Conservation (phyloP, 2,888 invertebrate genomes). For the Hydrotaea diabolus region DNA sequence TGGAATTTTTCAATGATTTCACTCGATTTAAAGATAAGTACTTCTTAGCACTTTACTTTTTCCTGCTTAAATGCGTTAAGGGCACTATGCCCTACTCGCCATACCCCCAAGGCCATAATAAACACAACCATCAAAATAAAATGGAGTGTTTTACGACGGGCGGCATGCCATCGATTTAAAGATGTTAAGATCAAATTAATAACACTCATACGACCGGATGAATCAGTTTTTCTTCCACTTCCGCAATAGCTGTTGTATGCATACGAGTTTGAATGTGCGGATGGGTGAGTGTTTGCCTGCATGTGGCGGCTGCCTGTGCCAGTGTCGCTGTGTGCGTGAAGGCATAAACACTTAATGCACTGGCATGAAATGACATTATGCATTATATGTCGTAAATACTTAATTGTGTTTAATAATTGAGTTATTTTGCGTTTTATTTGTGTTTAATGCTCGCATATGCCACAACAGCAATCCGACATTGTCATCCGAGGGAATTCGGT, state of each 20-base stretch:
- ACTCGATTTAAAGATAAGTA: too few species aligned
- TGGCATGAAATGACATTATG: conserved; percentile 64
- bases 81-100: too few species aligned
- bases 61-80: too few species aligned
- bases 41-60: too few species aligned
- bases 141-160: conserved; percentile 32
- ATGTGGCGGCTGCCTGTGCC: too few species aligned
- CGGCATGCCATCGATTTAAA: conserved; percentile 52
- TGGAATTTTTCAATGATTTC: too few species aligned
- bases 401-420: conserved; percentile 78
- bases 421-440: conserved; percentile 71
- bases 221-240: conserved; percentile 13
- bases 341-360: conserved; percentile 42
- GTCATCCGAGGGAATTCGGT: conserved; percentile 36
- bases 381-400: conserved; percentile 73
- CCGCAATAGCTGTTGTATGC: not conserved
- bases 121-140: not conserved
- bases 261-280: not conserved
- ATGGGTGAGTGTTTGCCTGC: not conserved
- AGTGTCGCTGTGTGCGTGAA: conserved; percentile 32
- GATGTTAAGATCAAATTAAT: conserved; percentile 62
- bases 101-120: not conserved
- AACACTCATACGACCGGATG: conserved; percentile 55
- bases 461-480: conserved; percentile 31
- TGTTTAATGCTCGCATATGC: conserved; percentile 62